Conservation (phyloP, 2,888 invertebrate species). For the Argynnis bischoffii region DNA sequence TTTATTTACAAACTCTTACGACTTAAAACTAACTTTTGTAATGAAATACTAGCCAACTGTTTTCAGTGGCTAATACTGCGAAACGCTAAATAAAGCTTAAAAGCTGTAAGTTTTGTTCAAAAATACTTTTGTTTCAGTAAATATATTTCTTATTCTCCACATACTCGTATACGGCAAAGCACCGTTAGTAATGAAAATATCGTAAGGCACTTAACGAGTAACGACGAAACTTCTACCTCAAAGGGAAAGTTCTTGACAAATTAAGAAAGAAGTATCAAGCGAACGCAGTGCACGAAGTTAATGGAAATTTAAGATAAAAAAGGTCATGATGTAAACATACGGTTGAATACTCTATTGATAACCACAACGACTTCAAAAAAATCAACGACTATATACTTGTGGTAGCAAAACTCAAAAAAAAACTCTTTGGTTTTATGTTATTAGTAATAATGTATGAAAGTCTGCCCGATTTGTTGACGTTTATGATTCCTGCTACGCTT, state of each 20-base stretch:
- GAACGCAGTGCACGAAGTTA: slow-evolving; percentile 40
- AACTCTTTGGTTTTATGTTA: no score
- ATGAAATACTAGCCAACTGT: neutral
- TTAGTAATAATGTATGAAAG: no score
- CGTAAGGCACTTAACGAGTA: slow-evolving; percentile 60
- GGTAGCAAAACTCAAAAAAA: no score
- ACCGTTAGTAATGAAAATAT: slow-evolving; percentile 54
- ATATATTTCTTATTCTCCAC: slow-evolving; percentile 15
- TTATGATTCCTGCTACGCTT: no score
- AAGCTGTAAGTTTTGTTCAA: slow-evolving; percentile 6
- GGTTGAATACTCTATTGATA: neutral
- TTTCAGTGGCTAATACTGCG: neutral
- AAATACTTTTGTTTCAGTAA: slow-evolving; percentile 7
- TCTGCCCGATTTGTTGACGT: no score
- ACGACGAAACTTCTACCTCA: slow-evolving; percentile 58
- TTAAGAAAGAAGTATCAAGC: slow-evolving; percentile 57
- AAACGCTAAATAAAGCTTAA: neutral
- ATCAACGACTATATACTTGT: no score
- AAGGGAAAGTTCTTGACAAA: slow-evolving; percentile 64
- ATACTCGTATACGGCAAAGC: slow-evolving; percentile 1
- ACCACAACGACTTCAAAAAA: neutral
- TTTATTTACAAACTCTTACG: no score
- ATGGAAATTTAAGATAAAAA: slow-evolving; percentile 47
- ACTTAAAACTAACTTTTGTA: neutral
- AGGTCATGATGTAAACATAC: slow-evolving; percentile 27